Percentiles rank a stretch among this genome's conserved stretches.
phyloP scores from a whole-genome alignment of 2,888 invertebrate species.

The Beris morrisii region DNA sequence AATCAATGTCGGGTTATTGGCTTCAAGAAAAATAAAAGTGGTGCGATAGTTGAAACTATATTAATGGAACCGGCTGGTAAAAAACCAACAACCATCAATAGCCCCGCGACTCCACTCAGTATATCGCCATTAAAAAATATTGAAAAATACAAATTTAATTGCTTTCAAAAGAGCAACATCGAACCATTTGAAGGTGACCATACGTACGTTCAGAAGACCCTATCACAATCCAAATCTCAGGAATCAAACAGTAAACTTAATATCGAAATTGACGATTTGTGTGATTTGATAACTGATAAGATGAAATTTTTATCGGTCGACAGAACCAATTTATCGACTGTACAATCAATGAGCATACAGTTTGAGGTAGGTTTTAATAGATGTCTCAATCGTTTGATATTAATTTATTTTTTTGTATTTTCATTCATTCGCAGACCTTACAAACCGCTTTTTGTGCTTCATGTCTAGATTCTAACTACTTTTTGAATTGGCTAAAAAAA shows the following conservation, averaged over 20 bases:
- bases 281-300: constrained; percentile 60
- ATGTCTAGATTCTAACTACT: constrained; percentile 62
- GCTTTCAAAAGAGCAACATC: constrained; percentile 46
- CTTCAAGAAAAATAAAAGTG: not conserved
- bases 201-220: constrained; percentile 11
- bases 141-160: constrained; percentile 10
- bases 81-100: not conserved
- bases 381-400: not conserved
- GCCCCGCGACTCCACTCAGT: constrained; percentile 6
- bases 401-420: constrained; percentile 12
- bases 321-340: constrained; percentile 59
- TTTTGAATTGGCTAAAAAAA: constrained; percentile 63
- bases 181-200: constrained; percentile 26
- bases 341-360: constrained; percentile 65
- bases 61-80: not conserved
- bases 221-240: not conserved
- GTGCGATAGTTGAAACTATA: not conserved
- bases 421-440: constrained; percentile 61
- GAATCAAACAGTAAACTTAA: constrained; percentile 36
- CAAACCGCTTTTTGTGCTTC: constrained; percentile 64
- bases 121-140: constrained; percentile 4
- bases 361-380: constrained; percentile 57
- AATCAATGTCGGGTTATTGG: not conserved
- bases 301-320: constrained; percentile 62
- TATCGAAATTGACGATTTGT: constrained; percentile 52